Conservation (phyloP, 2,888 invertebrate genomes). For the Tipula helvola region DNA sequence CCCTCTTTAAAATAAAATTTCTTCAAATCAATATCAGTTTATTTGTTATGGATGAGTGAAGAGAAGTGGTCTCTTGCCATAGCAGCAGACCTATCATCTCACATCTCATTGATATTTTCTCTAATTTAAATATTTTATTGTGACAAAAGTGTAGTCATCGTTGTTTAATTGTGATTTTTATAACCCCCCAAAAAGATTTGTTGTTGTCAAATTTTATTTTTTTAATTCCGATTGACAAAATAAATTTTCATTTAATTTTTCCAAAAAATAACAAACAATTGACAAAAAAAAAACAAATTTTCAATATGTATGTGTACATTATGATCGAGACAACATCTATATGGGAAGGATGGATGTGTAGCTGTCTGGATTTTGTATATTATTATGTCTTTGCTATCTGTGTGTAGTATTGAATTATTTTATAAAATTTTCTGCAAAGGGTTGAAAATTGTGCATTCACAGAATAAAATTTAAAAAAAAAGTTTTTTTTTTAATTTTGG, state of each 20-base stretch:
- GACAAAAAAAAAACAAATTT: not conserved
- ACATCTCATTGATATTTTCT: not conserved
- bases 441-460: not conserved
- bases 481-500: not conserved
- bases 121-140: not conserved
- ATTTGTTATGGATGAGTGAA: not conserved
- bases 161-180: not conserved
- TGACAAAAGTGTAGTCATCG: not conserved
- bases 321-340: not conserved
- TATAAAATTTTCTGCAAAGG: not conserved
- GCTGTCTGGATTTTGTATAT: not conserved
- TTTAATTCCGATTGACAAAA: not conserved
- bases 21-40: not conserved
- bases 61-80: not conserved
- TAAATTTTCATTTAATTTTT: not conserved
- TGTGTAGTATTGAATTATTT: not conserved
- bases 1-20: not conserved
- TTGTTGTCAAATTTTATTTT: not conserved
- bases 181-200: not conserved
- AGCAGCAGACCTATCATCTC: not conserved
- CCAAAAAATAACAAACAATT: not conserved
- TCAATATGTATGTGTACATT: not conserved
- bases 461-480: not conserved
- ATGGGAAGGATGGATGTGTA: not conserved
- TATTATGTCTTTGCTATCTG: not conserved